These are phyloP conservation scores for Nyctibius grandis DNA, from an alignment of 2,797 vertebrate genomes.

Conservation along the genomic window DNA sequence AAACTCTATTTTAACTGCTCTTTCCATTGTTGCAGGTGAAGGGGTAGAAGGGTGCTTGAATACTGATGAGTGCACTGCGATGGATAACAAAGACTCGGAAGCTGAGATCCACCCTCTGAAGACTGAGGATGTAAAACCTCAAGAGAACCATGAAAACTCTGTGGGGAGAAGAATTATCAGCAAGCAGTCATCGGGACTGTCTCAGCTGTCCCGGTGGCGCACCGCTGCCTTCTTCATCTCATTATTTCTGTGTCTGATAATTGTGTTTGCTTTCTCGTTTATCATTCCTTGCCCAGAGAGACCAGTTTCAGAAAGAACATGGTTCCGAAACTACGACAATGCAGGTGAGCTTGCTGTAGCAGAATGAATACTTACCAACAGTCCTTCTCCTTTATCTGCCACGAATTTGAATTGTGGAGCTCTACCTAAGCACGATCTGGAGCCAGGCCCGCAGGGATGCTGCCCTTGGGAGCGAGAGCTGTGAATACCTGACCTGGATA, in stretches of 20 bases:
- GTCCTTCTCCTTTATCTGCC: neutral
- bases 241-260: conserved; percentile 84
- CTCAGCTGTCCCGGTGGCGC: conserved; percentile 83
- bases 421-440: neutral
- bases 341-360: conserved; percentile 74
- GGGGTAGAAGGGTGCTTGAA: neutral
- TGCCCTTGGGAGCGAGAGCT: neutral
- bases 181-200: conserved; percentile 60
- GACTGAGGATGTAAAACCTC: conserved; percentile 69
- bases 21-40: neutral
- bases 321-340: conserved; percentile 74
- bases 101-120: conserved; percentile 87
- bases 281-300: conserved; percentile 91
- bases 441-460: neutral
- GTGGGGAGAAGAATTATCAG: conserved; percentile 66
- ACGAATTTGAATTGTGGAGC: neutral
- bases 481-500: conserved; percentile 42
- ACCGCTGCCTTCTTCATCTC: conserved; percentile 87
- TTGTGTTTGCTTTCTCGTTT: conserved; percentile 93
- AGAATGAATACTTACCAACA: neutral
- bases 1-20: neutral
- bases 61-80: conserved; percentile 5
- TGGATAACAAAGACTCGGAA: conserved; percentile 77
- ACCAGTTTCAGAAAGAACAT: conserved; percentile 76
- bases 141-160: conserved; percentile 31